phyloP scores from a whole-genome alignment of 2,113 vertebrate species.

The Colius striatus region DNA sequence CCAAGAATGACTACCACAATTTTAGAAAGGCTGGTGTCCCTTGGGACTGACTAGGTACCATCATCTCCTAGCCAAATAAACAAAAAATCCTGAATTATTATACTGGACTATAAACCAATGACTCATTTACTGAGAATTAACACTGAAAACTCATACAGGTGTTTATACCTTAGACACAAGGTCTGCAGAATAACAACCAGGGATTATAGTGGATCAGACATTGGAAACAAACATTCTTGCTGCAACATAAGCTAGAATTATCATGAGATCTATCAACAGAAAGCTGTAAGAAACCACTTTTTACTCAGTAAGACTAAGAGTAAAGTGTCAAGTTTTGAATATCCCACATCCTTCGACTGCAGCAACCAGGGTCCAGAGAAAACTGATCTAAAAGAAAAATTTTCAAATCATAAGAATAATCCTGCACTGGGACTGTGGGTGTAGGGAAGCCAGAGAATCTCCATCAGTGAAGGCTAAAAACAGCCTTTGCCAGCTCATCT shows the following conservation, averaged over 20 bases:
- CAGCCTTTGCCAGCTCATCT: constrained; percentile 1
- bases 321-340: background rate
- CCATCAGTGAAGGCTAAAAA: background rate
- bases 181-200: background rate
- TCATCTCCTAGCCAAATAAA: background rate
- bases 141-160: background rate
- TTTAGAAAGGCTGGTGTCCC: background rate
- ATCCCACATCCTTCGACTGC: background rate
- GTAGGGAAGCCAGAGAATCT: background rate
- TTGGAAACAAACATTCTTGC: background rate
- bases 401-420: background rate
- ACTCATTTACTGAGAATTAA: background rate
- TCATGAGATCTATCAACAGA: background rate
- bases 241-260: background rate
- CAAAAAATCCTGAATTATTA: background rate
- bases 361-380: background rate
- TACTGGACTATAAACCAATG: background rate
- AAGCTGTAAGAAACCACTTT: background rate
- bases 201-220: background rate
- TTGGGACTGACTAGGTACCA: background rate
- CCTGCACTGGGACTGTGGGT: background rate
- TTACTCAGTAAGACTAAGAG: background rate
- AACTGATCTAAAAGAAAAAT: background rate
- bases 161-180: constrained; percentile 5
- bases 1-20: background rate